Conservation (phyloP, 2,888 invertebrate species). For the Drosophila dives region DNA sequence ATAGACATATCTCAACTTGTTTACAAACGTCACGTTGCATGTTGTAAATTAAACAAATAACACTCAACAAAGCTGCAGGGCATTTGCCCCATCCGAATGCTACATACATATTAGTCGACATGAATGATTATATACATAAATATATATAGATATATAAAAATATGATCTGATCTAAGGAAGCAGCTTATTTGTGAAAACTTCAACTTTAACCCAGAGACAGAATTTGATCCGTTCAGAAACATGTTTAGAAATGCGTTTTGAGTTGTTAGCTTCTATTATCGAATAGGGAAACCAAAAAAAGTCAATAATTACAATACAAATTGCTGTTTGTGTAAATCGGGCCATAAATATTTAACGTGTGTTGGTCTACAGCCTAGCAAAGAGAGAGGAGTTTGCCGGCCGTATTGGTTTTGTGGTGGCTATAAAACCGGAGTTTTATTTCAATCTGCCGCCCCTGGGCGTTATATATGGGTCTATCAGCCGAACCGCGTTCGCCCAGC, state of each 20-base stretch:
- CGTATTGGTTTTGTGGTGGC: conserved; percentile 49
- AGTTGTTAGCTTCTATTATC: conserved; percentile 24
- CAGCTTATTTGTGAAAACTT: neutral
- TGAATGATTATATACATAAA: neutral
- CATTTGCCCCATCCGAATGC: conserved; percentile 22
- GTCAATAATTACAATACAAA: conserved; percentile 75
- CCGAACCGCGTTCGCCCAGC: conserved; percentile 2
- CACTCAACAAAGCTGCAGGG: conserved; percentile 44
- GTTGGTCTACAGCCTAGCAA: conserved; percentile 1
- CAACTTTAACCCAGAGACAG: neutral
- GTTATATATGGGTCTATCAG: conserved; percentile 61
- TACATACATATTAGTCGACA: neutral
- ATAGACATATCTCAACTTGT: conserved; percentile 31
- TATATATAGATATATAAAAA: too few species aligned
- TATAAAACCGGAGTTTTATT: conserved; percentile 78
- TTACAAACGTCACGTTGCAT: conserved; percentile 55
- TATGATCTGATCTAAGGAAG: neutral
- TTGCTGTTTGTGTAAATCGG: conserved; percentile 71
- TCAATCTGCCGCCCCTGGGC: conserved; percentile 78
- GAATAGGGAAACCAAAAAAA: conserved; percentile 33
- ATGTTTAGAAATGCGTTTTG: neutral
- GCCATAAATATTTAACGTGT: conserved; percentile 64
- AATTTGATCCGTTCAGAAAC: neutral
- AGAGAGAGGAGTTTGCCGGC: neutral
- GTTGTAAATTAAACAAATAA: conserved; percentile 69